These are phyloP conservation scores for Coranthus polyacanthus DNA, from an alignment of 2,797 vertebrate species.

Conservation along the genomic window DNA sequence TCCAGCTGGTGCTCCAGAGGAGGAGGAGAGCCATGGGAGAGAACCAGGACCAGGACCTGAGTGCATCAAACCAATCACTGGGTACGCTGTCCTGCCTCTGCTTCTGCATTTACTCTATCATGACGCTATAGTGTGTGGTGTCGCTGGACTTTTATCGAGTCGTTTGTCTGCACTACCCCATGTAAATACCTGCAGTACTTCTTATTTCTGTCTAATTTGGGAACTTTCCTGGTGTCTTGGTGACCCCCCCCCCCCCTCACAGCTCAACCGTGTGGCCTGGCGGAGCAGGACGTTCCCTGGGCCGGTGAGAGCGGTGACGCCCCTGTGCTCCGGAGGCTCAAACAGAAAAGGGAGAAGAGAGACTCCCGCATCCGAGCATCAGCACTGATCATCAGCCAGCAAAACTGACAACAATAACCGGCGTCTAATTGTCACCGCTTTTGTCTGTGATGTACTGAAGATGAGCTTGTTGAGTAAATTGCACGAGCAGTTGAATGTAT, in stretches of 20 bases:
- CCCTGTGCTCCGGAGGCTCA: conserved; percentile 83
- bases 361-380: conserved; percentile 81
- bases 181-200: too few species aligned
- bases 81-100: conserved; percentile 38
- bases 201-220: too few species aligned
- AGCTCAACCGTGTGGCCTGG: conserved; percentile 27
- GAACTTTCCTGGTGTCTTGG: too few species aligned
- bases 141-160: too few species aligned
- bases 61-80: conserved; percentile 17
- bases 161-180: too few species aligned
- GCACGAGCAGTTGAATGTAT: too few species aligned
- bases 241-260: conserved; percentile 51
- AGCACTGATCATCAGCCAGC: conserved; percentile 58
- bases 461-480: conserved; percentile 10
- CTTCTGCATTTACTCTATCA: conserved; percentile 1
- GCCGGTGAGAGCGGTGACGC: conserved; percentile 45
- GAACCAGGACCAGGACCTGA: conserved; percentile 9
- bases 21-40: conserved; percentile 82
- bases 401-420: conserved; percentile 32
- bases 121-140: background rate
- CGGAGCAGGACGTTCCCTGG: conserved; percentile 57
- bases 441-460: conserved; percentile 16
- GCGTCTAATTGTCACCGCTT: background rate
- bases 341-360: conserved; percentile 83
- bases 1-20: conserved; percentile 84